phyloP scores from a whole-genome alignment of 1,140 invertebrate species.

The Drosophila repleta region DNA sequence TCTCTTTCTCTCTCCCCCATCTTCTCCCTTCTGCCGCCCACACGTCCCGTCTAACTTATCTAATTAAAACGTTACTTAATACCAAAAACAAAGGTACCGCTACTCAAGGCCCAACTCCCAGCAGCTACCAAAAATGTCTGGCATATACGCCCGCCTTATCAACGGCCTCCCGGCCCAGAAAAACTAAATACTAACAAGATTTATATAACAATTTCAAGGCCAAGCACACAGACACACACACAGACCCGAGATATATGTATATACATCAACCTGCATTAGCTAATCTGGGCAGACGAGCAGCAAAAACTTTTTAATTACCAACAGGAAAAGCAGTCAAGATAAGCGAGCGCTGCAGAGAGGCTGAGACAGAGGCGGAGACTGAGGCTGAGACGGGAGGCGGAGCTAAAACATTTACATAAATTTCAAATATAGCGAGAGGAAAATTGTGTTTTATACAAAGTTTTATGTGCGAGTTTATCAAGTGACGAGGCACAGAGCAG shows the following conservation, averaged over 20 bases:
- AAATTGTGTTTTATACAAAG: constrained; percentile 37
- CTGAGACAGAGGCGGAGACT: not conserved
- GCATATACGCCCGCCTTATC: constrained; percentile 25
- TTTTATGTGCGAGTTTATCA: constrained; percentile 55
- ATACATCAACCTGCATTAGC: constrained; percentile 62
- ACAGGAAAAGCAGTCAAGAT: constrained; percentile 43
- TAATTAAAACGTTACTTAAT: constrained; percentile 24
- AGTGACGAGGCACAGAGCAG: not conserved
- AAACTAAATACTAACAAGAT: constrained; percentile 29
- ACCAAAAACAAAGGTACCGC: constrained; percentile 9
- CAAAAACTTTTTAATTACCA: constrained; percentile 61
- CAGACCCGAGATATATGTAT: not conserved
- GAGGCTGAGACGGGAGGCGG: constrained; percentile 11
- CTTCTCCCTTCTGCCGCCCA: not conserved
- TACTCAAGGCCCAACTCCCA: constrained; percentile 21
- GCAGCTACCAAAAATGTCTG: not conserved
- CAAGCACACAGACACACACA: constrained; percentile 18
- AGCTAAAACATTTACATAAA: constrained; percentile 64
- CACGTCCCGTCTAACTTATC: not conserved
- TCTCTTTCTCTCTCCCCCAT: not conserved
- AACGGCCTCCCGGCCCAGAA: constrained; percentile 18
- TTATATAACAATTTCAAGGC: constrained; percentile 53
- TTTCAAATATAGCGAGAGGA: constrained; percentile 70
- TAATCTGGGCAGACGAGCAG: constrained; percentile 54
- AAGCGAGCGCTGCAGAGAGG: constrained; percentile 6